Conservation (phyloP, 2,113 vertebrate genomes). For the Phocoena phocoena region DNA sequence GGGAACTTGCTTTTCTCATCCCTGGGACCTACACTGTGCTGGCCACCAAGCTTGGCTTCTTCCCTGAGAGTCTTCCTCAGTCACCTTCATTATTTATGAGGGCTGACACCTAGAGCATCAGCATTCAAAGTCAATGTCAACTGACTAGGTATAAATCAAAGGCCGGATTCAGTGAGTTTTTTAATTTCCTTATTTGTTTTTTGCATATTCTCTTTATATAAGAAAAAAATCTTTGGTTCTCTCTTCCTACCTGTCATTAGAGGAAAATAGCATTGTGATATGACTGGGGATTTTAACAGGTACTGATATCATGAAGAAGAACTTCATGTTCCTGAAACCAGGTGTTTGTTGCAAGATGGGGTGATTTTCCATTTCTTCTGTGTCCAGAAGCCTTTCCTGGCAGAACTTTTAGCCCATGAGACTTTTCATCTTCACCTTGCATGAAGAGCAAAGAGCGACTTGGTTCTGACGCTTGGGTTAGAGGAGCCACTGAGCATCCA, state of each 20-base stretch:
- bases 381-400: conserved; percentile 38
- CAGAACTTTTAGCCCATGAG: conserved; percentile 50
- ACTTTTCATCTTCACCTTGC: conserved; percentile 70
- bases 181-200: background rate
- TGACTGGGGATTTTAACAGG: background rate
- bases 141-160: background rate
- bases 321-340: background rate
- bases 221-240: background rate
- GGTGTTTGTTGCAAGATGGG: background rate
- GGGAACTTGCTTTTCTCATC: background rate
- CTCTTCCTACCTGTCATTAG: background rate
- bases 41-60: background rate
- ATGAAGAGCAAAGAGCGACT: conserved; percentile 38
- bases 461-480: conserved; percentile 75
- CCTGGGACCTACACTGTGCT: background rate
- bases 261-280: background rate
- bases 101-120: background rate
- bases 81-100: background rate
- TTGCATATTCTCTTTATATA: background rate
- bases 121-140: background rate
- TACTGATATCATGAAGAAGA: background rate
- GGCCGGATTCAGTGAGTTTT: background rate
- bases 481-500: conserved; percentile 78
- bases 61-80: background rate
- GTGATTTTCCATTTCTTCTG: background rate